These are phyloP conservation scores for Drosophila gunungcola DNA, from an alignment of 1,140 invertebrate genomes.

Conservation along the genomic window DNA sequence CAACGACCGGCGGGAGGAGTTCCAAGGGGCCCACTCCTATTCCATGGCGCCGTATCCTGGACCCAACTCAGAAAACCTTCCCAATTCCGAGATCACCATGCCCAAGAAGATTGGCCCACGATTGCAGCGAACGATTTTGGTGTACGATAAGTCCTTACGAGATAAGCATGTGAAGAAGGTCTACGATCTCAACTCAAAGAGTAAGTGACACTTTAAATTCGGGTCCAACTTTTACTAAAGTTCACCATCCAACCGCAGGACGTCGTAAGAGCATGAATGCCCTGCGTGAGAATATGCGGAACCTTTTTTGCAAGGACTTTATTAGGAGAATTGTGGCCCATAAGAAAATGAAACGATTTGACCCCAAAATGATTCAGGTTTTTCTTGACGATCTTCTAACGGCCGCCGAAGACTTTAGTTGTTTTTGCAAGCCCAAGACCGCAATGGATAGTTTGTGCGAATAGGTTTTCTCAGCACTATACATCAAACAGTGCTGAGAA, in stretches of 20 bases:
- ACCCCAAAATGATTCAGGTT: background rate
- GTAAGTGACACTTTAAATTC: background rate
- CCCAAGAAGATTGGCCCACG: background rate
- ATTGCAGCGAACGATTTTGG: slow-evolving; percentile 1
- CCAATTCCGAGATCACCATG: rapidly evolving
- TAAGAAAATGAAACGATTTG: background rate
- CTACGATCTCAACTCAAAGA: background rate
- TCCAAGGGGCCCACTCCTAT: background rate
- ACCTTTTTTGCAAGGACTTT: slow-evolving; percentile 1
- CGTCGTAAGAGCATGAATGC: slow-evolving; percentile 2
- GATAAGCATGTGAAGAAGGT: background rate
- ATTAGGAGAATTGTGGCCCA: background rate
- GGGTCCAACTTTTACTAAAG: background rate
- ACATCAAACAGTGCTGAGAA: background rate
- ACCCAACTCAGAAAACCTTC: background rate
- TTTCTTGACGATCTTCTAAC: background rate
- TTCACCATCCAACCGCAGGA: background rate
- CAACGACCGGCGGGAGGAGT: background rate
- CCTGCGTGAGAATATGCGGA: background rate
- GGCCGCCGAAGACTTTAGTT: background rate
- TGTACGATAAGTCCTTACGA: slow-evolving; percentile 4
- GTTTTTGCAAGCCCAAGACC: background rate
- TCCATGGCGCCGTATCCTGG: slow-evolving; percentile 13
- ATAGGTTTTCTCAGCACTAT: slow-evolving; percentile 12
- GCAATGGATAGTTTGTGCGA: background rate